phyloP scores from a whole-genome alignment of 2,797 vertebrate genomes.

The Chanos chanos region DNA sequence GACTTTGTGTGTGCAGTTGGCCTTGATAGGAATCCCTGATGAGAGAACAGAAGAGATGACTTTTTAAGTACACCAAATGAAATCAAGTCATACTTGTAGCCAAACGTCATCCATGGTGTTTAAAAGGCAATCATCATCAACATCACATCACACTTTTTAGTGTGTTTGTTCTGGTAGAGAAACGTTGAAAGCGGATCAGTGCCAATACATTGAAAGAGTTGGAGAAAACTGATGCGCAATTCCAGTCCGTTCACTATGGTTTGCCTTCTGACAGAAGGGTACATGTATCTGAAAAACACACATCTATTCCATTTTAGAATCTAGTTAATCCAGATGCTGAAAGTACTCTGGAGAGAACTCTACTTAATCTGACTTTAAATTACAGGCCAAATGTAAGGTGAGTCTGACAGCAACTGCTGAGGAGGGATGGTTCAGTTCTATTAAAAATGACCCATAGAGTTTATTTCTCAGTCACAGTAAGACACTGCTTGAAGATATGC shows the following conservation, averaged over 20 bases:
- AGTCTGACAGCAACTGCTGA: too few species aligned
- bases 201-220: too few species aligned
- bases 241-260: too few species aligned
- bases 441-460: conserved; percentile 24
- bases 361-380: too few species aligned
- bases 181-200: too few species aligned
- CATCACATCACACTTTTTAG: conserved; percentile 3
- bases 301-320: too few species aligned
- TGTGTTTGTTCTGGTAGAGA: neutral
- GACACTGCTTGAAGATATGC: conserved; percentile 2
- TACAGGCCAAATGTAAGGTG: too few species aligned
- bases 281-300: too few species aligned
- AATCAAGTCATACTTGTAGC: conserved; percentile 42
- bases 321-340: too few species aligned
- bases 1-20: conserved; percentile 19
- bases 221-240: too few species aligned
- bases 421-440: neutral
- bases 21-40: conserved; percentile 26
- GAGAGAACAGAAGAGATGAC: conserved; percentile 48
- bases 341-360: too few species aligned
- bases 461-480: conserved; percentile 31
- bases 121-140: conserved; percentile 35
- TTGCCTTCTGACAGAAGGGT: too few species aligned
- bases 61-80: conserved; percentile 61
- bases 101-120: conserved; percentile 21